A percentile compares a stretch with the other conserved stretches of the same genome.
phyloP scores from a whole-genome alignment of 2,888 invertebrate species.

The Hartigia nigra region DNA sequence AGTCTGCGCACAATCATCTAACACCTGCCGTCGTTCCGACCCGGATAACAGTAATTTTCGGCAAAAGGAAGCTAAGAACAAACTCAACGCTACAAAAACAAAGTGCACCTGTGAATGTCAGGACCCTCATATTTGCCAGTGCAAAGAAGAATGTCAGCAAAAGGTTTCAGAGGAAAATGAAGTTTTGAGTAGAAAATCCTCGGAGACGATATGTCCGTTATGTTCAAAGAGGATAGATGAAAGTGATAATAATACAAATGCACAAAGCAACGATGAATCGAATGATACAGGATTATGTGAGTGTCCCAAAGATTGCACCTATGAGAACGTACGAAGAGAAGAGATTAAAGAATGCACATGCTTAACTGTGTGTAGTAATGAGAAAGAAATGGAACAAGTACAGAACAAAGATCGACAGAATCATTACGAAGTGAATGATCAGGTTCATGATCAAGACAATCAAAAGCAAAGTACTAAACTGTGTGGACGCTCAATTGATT shows the following conservation, averaged over 20 bases:
- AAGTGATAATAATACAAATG: slow-evolving; percentile 3
- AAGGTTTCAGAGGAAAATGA: not conserved
- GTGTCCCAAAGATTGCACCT: slow-evolving; percentile 38
- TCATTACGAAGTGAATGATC: slow-evolving; percentile 3
- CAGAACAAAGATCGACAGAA: slow-evolving; percentile 2
- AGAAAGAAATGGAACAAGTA: not conserved
- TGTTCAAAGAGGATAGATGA: slow-evolving; percentile 11
- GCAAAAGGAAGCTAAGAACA: slow-evolving; percentile 58
- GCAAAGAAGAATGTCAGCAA: slow-evolving; percentile 7
- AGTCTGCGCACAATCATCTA: not conserved
- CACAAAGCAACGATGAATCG: slow-evolving; percentile 14
- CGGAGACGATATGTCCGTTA: slow-evolving; percentile 3
- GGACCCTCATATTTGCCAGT: not conserved
- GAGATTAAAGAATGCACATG: not conserved
- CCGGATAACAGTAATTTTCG: slow-evolving; percentile 29
- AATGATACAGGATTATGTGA: slow-evolving; percentile 18
- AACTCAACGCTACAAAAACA: slow-evolving; percentile 54
- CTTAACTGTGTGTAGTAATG: not conserved
- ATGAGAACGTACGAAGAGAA: slow-evolving; percentile 34
- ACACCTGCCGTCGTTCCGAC: not conserved
- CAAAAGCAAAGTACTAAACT: slow-evolving; percentile 18
- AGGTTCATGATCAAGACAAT: not conserved
- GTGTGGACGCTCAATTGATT: slow-evolving; percentile 33
- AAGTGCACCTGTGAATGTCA: slow-evolving; percentile 28
- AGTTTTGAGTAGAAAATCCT: not conserved